Base-by-base conservation (phyloP, 2,888 invertebrate species). In the Thecocarcelia acutangulata region DNA sequence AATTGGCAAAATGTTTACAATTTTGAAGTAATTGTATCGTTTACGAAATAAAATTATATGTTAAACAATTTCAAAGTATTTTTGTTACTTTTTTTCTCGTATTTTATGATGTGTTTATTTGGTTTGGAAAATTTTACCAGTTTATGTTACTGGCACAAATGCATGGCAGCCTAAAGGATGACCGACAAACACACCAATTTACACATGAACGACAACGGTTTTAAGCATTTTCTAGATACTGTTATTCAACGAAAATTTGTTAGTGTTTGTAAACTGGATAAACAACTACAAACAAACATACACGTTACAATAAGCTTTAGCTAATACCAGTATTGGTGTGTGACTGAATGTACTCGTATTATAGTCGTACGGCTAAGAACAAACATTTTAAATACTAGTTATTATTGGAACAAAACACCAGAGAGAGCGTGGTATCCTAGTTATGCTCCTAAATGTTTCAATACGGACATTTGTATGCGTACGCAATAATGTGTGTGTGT, bases 61-160 rank as follows among this genome's bases (percentile, higher is more conserved):
- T 21, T 6, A 6, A 59, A 64, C 24, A 46, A 15, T 28, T 9
- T 63, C 17, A 13, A 21, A 40, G 24, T 24, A 24, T 24, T 24
- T 24, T 24, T 24, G 24, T 24, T 2, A 5, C 5, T 2, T 12
- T 33, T 33, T 50, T 13, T 44, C 54, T 50, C 17, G 15, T 68
- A 17, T 15, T 69, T 74, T 64, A 74, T 64, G 33, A 74, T 50
- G 68, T 69, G 74, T 54, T 80, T 69, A 69, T 58, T 37, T 69
- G 24, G 21, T 37, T 61, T 61, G 48, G 1, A 17, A 66, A 66
- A 58, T 54, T 74, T 44, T 50, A 42, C 33, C 63, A 69, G 48
- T 74, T 73, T 66, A 44, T 37, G 40, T 70, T 70, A 59, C 66
- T 68, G 73, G 79, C 74, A 74, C 66, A 74, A 61, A 68, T 74